Evolutionary conservation across 2,113 vertebrate genomes (phyloP).

Genomic region (Nerophis ophidion): DNA sequence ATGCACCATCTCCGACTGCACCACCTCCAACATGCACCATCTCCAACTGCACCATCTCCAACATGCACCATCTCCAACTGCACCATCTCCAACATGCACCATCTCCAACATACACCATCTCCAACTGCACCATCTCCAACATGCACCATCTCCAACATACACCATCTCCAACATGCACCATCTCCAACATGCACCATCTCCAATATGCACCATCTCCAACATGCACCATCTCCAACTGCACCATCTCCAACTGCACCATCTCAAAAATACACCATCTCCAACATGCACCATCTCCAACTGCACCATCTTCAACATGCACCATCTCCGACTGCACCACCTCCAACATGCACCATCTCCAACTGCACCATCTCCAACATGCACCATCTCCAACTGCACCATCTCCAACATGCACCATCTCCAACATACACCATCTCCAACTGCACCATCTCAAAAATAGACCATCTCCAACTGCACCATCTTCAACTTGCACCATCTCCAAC

Average conservation of each 20-base stretch:
- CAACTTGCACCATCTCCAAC: slow-evolving; percentile 68
- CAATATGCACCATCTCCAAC: slow-evolving; percentile 68
- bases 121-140: slow-evolving; percentile 68
- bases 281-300: slow-evolving; percentile 47
- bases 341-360: slow-evolving; percentile 50
- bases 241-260: slow-evolving; percentile 54
- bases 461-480: slow-evolving; percentile 47
- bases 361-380: slow-evolving; percentile 60
- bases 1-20: slow-evolving; percentile 42
- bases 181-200: slow-evolving; percentile 49
- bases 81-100: slow-evolving; percentile 55
- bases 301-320: slow-evolving; percentile 56
- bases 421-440: too few relatives aligned
- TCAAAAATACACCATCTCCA: too few relatives aligned
- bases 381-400: slow-evolving; percentile 59
- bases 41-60: slow-evolving; percentile 52
- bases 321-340: slow-evolving; percentile 62
- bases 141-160: too few relatives aligned
- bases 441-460: too few relatives aligned
- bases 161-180: slow-evolving; percentile 56
- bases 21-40: too few relatives aligned
- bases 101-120: slow-evolving; percentile 44
- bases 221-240: slow-evolving; percentile 52
- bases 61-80: slow-evolving; percentile 65
- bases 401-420: slow-evolving; percentile 51